A percentile compares a stretch with the other conserved stretches of the same genome.
Evolutionary conservation across 2,113 vertebrate genomes (phyloP).

Genomic region (Gopherus evgoodei): DNA sequence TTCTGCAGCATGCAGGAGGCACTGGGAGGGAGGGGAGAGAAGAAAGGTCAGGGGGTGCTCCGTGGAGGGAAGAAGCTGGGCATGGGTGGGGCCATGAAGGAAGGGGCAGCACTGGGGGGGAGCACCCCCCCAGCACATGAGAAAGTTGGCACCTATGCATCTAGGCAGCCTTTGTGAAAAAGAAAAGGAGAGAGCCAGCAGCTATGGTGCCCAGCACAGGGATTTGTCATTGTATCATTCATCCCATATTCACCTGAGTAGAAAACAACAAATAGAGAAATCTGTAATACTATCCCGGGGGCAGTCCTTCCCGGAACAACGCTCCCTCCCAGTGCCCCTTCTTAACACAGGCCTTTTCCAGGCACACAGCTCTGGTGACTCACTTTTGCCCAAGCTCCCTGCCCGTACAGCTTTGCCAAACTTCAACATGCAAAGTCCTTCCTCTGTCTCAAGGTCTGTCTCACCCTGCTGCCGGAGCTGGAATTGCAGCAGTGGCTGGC

Average conservation of each 20-base stretch:
- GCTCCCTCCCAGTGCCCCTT: background rate
- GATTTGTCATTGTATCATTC: background rate
- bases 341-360: background rate
- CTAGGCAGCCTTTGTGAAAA: background rate
- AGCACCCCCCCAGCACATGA: too few species aligned
- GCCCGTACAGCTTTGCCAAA: background rate
- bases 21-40: too few species aligned
- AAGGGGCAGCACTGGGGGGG: too few species aligned
- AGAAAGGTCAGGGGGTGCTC: too few species aligned
- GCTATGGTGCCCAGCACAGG: background rate
- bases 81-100: too few species aligned
- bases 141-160: too few species aligned
- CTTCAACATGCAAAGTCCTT: background rate
- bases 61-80: too few species aligned
- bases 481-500: too few species aligned
- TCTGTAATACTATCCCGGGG: background rate
- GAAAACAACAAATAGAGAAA: background rate
- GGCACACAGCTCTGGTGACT: background rate
- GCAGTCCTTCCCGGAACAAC: background rate
- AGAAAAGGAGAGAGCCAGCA: background rate
- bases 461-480: too few species aligned
- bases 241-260: background rate
- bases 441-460: background rate
- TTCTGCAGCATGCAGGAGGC: too few species aligned
- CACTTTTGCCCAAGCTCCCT: background rate